Evolutionary conservation across 2,888 invertebrate species (phyloP).

Genomic region (Fragum sueziense): DNA sequence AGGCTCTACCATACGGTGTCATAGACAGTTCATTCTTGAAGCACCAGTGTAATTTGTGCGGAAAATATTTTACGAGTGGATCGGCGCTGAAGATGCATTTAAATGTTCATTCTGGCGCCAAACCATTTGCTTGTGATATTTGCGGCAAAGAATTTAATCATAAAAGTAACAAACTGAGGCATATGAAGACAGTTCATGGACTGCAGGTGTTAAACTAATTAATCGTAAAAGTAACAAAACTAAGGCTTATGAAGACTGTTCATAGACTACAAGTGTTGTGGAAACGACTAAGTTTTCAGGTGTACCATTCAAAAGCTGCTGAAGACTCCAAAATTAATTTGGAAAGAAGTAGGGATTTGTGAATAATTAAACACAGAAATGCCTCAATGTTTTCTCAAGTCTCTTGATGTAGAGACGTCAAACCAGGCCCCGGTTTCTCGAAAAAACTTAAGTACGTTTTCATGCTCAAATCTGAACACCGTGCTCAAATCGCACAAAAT

Average conservation of each 20-base stretch:
- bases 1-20: no score
- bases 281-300: neutral
- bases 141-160: neutral
- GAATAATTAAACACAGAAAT: no score
- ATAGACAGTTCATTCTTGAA: neutral
- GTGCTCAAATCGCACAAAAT: no score
- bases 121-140: slow-evolving; percentile 16
- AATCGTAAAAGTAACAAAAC: neutral
- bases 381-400: no score
- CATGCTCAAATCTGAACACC: no score
- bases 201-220: neutral
- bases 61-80: slow-evolving; percentile 4
- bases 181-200: neutral
- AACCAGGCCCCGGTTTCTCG: no score
- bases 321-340: neutral
- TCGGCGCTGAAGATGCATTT: slow-evolving; percentile 14
- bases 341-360: no score
- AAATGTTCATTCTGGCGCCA: slow-evolving; percentile 7
- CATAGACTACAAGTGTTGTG: neutral
- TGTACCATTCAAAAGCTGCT: neutral
- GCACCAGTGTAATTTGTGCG: slow-evolving; percentile 5
- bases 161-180: neutral
- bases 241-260: no score
- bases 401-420: no score
- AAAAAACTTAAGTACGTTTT: no score